A percentile compares a stretch with the other conserved stretches of the same genome.
phyloP scores from a whole-genome alignment of 2,888 invertebrate genomes.

The Ptilodon capucinus region DNA sequence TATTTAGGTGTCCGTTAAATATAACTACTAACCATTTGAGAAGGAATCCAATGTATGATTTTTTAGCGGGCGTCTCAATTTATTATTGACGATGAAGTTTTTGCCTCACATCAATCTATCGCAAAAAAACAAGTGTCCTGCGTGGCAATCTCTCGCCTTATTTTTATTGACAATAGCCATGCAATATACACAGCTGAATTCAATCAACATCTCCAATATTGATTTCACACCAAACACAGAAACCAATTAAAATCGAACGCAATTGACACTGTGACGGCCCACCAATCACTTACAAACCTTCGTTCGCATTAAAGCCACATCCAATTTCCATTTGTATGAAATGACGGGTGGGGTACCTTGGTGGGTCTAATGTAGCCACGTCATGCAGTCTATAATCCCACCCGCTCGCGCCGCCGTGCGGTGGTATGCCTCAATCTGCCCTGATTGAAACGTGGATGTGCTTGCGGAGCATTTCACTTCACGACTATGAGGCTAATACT shows the following conservation, averaged over 20 bases:
- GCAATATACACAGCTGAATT: neutral
- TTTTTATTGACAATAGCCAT: neutral
- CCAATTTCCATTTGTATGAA: slow-evolving; percentile 67
- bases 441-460: slow-evolving; percentile 73
- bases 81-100: neutral
- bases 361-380: slow-evolving; percentile 64
- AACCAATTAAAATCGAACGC: slow-evolving; percentile 19
- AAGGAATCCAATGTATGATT: neutral
- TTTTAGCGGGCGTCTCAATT: neutral
- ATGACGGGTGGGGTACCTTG: slow-evolving; percentile 41
- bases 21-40: no score
- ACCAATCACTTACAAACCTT: slow-evolving; percentile 50
- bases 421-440: slow-evolving; percentile 59
- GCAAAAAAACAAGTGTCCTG: neutral
- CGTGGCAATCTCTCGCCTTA: neutral
- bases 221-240: slow-evolving; percentile 10
- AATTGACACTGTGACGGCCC: slow-evolving; percentile 21
- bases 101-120: neutral
- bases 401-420: slow-evolving; percentile 39
- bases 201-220: slow-evolving; percentile 1
- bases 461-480: slow-evolving; percentile 58
- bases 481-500: slow-evolving; percentile 22
- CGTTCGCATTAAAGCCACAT: slow-evolving; percentile 58
- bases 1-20: neutral
- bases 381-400: slow-evolving; percentile 72